These are phyloP conservation scores for Aythya fuligula DNA, from an alignment of 2,797 vertebrate genomes.

Conservation along the genomic window DNA sequence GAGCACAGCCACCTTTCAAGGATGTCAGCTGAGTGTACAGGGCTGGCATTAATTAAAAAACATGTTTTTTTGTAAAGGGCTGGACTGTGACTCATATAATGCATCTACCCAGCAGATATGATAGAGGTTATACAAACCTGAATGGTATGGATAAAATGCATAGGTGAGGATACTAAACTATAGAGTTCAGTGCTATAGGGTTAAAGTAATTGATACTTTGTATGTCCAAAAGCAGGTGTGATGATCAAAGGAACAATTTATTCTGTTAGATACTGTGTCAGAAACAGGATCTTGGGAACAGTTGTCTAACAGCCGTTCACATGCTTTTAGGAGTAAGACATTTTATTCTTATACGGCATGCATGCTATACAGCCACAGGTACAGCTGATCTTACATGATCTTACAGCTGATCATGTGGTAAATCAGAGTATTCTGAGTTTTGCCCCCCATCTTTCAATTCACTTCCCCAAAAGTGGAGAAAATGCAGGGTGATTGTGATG, in stretches of 20 bases:
- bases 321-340: not conserved
- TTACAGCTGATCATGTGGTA: too few relatives aligned
- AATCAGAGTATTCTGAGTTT: not conserved
- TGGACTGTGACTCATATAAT: not conserved
- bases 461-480: not conserved
- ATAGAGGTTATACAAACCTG: not conserved
- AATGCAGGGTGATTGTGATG: not conserved
- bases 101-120: not conserved
- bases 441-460: not conserved
- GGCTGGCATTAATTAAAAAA: not conserved
- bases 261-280: not conserved
- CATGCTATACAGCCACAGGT: not conserved
- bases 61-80: not conserved
- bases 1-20: not conserved
- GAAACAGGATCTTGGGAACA: not conserved
- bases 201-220: not conserved
- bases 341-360: not conserved
- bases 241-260: not conserved
- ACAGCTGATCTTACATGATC: too few relatives aligned
- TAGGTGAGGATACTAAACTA: not conserved
- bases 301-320: not conserved
- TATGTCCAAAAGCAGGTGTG: not conserved
- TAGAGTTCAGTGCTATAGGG: not conserved
- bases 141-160: not conserved
- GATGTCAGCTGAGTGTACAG: not conserved